Conservation (phyloP, 2,113 vertebrate species). For the Phocoena sinus region DNA sequence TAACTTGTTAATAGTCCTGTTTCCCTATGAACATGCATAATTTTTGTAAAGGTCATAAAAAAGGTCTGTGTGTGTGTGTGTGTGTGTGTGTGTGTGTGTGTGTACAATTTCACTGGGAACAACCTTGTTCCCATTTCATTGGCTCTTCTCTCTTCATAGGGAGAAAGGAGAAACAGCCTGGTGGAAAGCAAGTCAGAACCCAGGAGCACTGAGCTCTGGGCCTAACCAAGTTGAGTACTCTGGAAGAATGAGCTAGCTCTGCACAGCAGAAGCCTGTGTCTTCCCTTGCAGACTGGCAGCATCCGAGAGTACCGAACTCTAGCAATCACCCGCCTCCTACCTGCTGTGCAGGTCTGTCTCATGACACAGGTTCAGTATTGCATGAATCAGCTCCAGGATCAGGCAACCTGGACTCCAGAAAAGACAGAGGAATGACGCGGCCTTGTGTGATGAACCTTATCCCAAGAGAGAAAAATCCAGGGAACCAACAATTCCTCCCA, state of each 20-base stretch:
- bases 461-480: neutral
- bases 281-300: neutral
- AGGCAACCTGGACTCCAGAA: slow-evolving; percentile 85
- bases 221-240: neutral
- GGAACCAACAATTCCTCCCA: neutral
- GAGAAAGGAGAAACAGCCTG: neutral
- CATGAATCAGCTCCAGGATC: slow-evolving; percentile 95
- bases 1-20: neutral
- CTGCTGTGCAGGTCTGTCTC: slow-evolving; percentile 90
- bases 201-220: neutral
- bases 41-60: neutral
- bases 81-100: accelerated
- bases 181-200: neutral
- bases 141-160: neutral
- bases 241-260: neutral
- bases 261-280: neutral
- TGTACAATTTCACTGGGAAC: neutral
- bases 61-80: neutral
- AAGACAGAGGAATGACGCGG: neutral
- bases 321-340: slow-evolving; percentile 69
- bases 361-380: slow-evolving; percentile 94
- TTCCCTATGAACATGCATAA: neutral
- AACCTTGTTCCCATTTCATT: neutral
- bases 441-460: neutral
- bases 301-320: neutral